Conservation (phyloP, 2,113 vertebrate genomes). For the Crocuta crocuta region DNA sequence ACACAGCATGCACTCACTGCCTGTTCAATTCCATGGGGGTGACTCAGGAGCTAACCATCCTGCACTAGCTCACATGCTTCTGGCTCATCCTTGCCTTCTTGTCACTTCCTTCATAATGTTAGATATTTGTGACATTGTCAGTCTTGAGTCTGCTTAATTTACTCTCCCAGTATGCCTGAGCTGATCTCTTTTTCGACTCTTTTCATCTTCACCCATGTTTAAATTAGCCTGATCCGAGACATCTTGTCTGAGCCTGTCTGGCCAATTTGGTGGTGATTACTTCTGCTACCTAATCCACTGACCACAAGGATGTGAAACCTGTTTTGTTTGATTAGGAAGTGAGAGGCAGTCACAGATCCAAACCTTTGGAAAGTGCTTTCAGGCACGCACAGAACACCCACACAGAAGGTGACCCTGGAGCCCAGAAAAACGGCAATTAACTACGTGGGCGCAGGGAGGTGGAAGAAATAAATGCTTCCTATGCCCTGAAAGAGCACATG, state of each 20-base stretch:
- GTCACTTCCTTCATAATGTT: background rate
- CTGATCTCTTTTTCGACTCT: background rate
- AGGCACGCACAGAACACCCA: background rate
- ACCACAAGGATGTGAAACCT: background rate
- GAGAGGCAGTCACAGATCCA: background rate
- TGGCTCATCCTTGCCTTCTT: accelerated
- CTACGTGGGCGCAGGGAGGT: accelerated
- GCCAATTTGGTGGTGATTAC: conserved; percentile 36
- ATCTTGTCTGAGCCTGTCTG: background rate
- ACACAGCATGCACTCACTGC: accelerated
- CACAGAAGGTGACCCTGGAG: background rate
- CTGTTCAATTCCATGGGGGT: accelerated
- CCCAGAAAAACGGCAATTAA: background rate
- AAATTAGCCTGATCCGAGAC: background rate
- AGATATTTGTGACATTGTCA: background rate
- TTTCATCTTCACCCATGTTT: background rate
- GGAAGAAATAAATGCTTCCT: background rate
- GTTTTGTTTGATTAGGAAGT: conserved; percentile 37
- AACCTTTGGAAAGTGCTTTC: background rate
- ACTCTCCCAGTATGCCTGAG: background rate
- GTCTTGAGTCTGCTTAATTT: background rate
- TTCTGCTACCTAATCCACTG: background rate
- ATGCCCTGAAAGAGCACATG: background rate
- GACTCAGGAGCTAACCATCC: background rate
- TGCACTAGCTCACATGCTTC: background rate